phyloP scores from a whole-genome alignment of 2,113 vertebrate genomes.

The Sisor rabdophorus region DNA sequence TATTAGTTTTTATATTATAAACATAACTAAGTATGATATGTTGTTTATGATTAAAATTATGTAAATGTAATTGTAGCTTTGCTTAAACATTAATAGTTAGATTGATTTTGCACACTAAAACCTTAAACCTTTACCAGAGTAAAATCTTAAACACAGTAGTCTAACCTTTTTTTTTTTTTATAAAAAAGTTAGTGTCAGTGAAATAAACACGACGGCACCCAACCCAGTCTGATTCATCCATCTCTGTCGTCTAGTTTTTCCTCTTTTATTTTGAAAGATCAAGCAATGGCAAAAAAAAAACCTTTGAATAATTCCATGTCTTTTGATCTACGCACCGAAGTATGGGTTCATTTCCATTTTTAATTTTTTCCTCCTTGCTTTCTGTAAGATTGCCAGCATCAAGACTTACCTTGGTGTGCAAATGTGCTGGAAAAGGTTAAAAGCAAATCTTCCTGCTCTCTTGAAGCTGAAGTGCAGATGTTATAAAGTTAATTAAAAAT shows the following conservation, averaged over 20 bases:
- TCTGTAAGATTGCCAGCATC: constrained; percentile 78
- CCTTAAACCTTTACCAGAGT: too few species aligned
- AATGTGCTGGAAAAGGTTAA: constrained; percentile 82
- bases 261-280: constrained; percentile 72
- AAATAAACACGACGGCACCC: constrained; percentile 44
- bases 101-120: too few species aligned
- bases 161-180: too few species aligned
- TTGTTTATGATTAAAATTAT: background rate
- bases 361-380: constrained; percentile 74
- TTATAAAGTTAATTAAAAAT: constrained; percentile 83
- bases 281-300: constrained; percentile 72
- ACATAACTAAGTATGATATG: background rate
- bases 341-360: constrained; percentile 80
- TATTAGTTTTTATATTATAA: too few species aligned
- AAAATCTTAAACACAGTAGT: background rate
- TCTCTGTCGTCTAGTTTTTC: constrained; percentile 65
- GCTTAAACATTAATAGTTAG: background rate
- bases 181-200: constrained; percentile 19
- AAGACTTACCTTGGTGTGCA: constrained; percentile 81
- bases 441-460: constrained; percentile 74
- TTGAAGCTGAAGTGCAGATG: constrained; percentile 80
- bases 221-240: constrained; percentile 60
- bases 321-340: constrained; percentile 76
- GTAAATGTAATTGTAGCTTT: background rate
- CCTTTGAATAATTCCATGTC: constrained; percentile 73